phyloP scores from a whole-genome alignment of 2,888 invertebrate species.

The Miltochrista miniata region DNA sequence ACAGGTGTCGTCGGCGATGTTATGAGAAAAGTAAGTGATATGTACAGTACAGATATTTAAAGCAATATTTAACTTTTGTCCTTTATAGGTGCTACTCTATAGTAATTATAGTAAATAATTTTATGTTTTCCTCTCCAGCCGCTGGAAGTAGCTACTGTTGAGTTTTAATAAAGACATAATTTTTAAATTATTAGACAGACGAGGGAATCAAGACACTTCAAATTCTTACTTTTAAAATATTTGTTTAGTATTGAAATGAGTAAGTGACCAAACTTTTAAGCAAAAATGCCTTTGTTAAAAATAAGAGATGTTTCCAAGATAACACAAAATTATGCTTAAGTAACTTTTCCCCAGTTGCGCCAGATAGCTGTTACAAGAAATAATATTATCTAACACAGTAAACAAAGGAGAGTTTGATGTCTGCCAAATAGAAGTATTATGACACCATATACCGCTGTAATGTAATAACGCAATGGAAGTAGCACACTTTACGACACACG shows the following conservation, averaged over 20 bases:
- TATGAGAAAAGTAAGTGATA: slow-evolving; percentile 88
- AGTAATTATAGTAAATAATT: neutral
- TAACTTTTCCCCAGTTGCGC: slow-evolving; percentile 1
- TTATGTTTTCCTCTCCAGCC: no score
- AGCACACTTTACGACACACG: slow-evolving; percentile 40
- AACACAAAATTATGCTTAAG: neutral
- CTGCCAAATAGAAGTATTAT: slow-evolving; percentile 42
- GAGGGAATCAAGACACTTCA: no score
- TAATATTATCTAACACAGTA: slow-evolving; percentile 25
- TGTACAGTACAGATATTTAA: neutral
- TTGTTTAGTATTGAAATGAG: neutral
- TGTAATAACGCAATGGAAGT: slow-evolving; percentile 38
- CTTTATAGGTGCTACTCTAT: neutral
- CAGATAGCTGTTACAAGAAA: slow-evolving; percentile 16
- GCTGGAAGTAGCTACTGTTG: no score
- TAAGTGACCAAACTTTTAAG: neutral
- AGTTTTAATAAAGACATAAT: no score
- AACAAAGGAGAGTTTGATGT: slow-evolving; percentile 36
- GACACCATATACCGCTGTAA: slow-evolving; percentile 31
- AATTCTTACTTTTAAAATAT: no score
- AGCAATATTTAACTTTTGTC: neutral
- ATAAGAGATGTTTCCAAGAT: neutral
- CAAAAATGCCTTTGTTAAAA: neutral
- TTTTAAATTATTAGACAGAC: no score
- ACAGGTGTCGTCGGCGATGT: slow-evolving; percentile 95